phyloP scores from a whole-genome alignment of 2,797 vertebrate species.

The Gephyroberyx darwinii region DNA sequence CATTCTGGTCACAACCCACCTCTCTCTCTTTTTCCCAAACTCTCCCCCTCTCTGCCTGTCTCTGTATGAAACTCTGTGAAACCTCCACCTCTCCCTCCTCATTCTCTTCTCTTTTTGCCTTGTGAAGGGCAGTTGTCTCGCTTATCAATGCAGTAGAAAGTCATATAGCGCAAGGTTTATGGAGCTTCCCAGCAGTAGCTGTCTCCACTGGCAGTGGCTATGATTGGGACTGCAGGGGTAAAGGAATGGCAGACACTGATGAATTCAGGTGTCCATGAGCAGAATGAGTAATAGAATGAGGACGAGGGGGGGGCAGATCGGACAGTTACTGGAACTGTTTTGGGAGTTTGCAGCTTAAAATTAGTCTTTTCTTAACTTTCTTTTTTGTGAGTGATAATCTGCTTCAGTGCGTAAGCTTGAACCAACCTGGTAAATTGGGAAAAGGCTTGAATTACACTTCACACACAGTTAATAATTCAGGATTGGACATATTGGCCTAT shows the following conservation, averaged over 20 bases:
- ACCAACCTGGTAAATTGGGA: background rate
- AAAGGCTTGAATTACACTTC: background rate
- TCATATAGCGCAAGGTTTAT: constrained; percentile 43
- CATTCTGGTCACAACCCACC: background rate
- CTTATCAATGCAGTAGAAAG: constrained; percentile 50
- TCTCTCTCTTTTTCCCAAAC: background rate
- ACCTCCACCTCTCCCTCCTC: constrained; percentile 20
- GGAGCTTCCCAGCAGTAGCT: constrained; percentile 45
- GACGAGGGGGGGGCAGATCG: constrained; percentile 11
- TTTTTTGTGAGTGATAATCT: background rate
- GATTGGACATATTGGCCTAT: background rate
- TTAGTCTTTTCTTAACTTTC: constrained; percentile 22
- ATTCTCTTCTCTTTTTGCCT: constrained; percentile 36
- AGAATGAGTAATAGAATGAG: constrained; percentile 50
- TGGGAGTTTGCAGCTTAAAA: constrained; percentile 27
- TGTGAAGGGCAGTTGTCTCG: constrained; percentile 46
- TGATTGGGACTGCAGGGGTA: constrained; percentile 67
- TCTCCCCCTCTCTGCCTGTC: constrained; percentile 1
- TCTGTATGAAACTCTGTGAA: constrained; percentile 25
- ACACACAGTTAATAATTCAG: background rate
- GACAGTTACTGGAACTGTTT: constrained; percentile 38
- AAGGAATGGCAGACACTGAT: constrained; percentile 47
- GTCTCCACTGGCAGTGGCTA: constrained; percentile 41
- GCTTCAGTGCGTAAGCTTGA: background rate
- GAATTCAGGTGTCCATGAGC: constrained; percentile 58